Evolutionary conservation across 1,140 invertebrate species (phyloP).

Genomic region (Ceratina australensis): DNA sequence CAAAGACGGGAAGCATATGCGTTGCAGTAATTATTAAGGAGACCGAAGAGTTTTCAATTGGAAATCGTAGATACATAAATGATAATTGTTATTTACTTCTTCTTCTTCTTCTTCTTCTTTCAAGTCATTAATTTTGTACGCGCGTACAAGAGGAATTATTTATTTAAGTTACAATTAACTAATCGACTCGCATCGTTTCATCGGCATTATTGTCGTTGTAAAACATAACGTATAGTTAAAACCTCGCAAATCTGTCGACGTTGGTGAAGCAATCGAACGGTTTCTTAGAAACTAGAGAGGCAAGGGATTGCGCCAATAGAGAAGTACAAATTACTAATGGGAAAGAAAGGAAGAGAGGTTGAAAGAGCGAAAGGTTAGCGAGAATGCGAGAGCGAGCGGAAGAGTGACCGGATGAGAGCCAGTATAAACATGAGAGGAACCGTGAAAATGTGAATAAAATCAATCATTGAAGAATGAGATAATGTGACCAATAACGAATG

Average conservation of each 20-base stretch:
- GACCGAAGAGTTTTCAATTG: too few relatives aligned
- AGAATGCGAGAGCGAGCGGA: slow-evolving; percentile 15
- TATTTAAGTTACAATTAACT: slow-evolving; percentile 1
- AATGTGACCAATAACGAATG: slow-evolving; percentile 68
- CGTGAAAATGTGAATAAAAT: slow-evolving; percentile 63
- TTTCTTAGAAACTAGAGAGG: slow-evolving; percentile 63
- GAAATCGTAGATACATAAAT: too few relatives aligned
- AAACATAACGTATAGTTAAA: slow-evolving; percentile 61
- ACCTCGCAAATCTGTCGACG: slow-evolving; percentile 67
- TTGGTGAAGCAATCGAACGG: slow-evolving; percentile 66
- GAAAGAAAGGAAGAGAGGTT: slow-evolving; percentile 45
- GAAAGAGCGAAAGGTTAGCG: slow-evolving; percentile 30
- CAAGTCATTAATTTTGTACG: too few relatives aligned
- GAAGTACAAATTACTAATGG: slow-evolving; percentile 71
- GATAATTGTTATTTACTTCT: too few relatives aligned
- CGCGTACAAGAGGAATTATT: too few relatives aligned
- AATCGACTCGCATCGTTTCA: slow-evolving; percentile 67
- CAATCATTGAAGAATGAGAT: slow-evolving; percentile 64
- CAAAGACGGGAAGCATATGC: too few relatives aligned
- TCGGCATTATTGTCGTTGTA: slow-evolving; percentile 65
- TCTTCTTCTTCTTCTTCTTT: too few relatives aligned
- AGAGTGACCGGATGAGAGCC: slow-evolving; percentile 2
- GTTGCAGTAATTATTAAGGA: too few relatives aligned
- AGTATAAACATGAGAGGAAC: slow-evolving; percentile 24
- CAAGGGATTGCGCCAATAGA: slow-evolving; percentile 69